Evolutionary conservation across 2,888 invertebrate species (phyloP).

Genomic region (Leucoptera coffeella): DNA sequence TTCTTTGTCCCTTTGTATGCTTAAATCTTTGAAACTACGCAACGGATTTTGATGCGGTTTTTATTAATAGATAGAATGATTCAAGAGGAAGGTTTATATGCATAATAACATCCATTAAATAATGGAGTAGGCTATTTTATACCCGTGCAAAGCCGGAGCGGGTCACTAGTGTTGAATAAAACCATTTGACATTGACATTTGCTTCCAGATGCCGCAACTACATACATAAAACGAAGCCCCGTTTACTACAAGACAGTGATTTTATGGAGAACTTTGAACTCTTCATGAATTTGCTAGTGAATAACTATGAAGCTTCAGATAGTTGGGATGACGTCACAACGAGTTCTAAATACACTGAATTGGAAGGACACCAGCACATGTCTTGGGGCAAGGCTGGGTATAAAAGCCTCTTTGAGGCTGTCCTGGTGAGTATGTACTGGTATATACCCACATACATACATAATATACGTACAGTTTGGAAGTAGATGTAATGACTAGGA

Average conservation of each 20-base stretch:
- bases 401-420: conserved; percentile 20
- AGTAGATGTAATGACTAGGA: too few species aligned
- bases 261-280: conserved; percentile 14
- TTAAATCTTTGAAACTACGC: too few species aligned
- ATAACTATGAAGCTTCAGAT: conserved; percentile 17
- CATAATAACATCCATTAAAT: too few species aligned
- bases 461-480: too few species aligned
- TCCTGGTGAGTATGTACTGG: too few species aligned
- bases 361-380: conserved; percentile 17
- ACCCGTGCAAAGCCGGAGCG: too few species aligned
- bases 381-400: conserved; percentile 18
- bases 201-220: conserved; percentile 15
- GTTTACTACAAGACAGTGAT: conserved; percentile 12
- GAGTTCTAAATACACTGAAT: conserved; percentile 10
- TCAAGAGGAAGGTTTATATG: too few species aligned
- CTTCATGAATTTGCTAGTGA: conserved; percentile 14
- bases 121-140: too few species aligned
- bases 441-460: too few species aligned
- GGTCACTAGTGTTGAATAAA: neutral
- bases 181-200: conserved; percentile 3
- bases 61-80: too few species aligned
- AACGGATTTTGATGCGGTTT: too few species aligned
- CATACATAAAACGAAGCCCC: conserved; percentile 12
- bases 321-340: conserved; percentile 21
- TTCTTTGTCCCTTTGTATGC: too few species aligned